These are phyloP conservation scores for Drosophila navojoa DNA, from an alignment of 1,140 invertebrate species.

Conservation along the genomic window DNA sequence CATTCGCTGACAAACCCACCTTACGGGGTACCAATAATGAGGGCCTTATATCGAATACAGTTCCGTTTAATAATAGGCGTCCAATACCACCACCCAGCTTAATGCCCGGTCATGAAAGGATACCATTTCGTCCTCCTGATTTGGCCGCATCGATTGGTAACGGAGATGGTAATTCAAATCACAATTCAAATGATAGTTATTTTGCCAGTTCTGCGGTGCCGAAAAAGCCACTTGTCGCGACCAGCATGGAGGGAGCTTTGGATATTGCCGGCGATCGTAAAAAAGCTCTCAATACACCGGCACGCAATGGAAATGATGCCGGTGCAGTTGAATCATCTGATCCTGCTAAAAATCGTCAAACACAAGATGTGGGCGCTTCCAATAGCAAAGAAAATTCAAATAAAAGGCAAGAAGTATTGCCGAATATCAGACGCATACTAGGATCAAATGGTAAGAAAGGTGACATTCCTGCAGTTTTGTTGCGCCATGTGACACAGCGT, in stretches of 20 bases:
- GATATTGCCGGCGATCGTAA: conserved; percentile 84
- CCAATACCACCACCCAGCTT: conserved; percentile 90
- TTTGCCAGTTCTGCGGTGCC: background rate
- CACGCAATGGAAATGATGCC: conserved; percentile 79
- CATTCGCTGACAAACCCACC: conserved; percentile 93
- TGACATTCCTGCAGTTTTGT: conserved; percentile 89
- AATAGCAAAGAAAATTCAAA: conserved; percentile 22
- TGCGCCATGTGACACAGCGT: conserved; percentile 88
- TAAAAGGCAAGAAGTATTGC: conserved; percentile 86
- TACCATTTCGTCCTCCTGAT: conserved; percentile 88
- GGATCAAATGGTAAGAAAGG: conserved; percentile 92
- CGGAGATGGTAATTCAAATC: conserved; percentile 17
- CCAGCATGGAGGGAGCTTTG: conserved; percentile 34
- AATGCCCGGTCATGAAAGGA: conserved; percentile 90
- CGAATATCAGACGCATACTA: conserved; percentile 91
- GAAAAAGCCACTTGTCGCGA: conserved; percentile 40
- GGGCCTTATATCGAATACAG: conserved; percentile 77
- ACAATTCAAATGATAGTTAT: conserved; percentile 26
- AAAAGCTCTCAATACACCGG: conserved; percentile 90
- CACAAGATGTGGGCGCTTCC: conserved; percentile 3
- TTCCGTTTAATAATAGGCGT: conserved; percentile 87
- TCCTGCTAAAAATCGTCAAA: background rate
- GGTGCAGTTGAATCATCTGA: conserved; percentile 7
- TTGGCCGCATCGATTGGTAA: conserved; percentile 39
- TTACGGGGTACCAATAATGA: conserved; percentile 88